Base-by-base conservation (phyloP, 2,113 vertebrate species). In the Catharus fuscescens region DNA sequence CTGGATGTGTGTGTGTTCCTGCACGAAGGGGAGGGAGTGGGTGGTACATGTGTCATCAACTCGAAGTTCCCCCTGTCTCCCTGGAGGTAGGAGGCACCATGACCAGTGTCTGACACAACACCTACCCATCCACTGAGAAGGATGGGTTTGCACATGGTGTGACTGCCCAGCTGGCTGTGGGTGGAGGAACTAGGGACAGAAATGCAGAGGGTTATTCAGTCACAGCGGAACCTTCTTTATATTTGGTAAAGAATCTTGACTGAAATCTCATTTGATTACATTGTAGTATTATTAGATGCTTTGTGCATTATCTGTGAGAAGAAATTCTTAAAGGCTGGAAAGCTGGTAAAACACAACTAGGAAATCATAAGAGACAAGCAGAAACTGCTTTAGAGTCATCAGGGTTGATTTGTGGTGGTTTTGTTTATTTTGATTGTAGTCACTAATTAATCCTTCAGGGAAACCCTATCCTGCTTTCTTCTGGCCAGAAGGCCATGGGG, bases 371-470 rank as follows among this genome's bases (percentile, higher is more conserved):
- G 56, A 88, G 65, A 32, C 19, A 50, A 62, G 52, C 13, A 78
- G 38, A 71, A 86, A 91, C 42, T 1, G 71, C 91, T 71, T 76
- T 70, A 79, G 40, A 72, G 48, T 18, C 64, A 48, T 60, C 40
- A 53, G 59, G 26, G 48, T 44, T 91, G 56, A 53, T 52, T 64
- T 91, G 52, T 89, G 50, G 14, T 2, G 0, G 1, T 16, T 69
- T 82, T 73, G 26, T 64, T 93, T 87, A 29, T 76, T 94, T 95
- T 90, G 34, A 34, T 14, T 92, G 36, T 44, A 85, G 50, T 79
- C 36, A 48, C 23, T 85, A 87, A 79, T 87, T 85, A 94, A 80
- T 78, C 42, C 62, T 82, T 79, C 50, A 73, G 44, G 81, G 31
- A 93, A 90, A 80, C 59, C 18, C 18, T 36, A 10, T 70, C 44